A percentile compares a stretch with the other conserved stretches of the same genome.
phyloP scores from a whole-genome alignment of 2,888 invertebrate genomes.

The Cryptus viduatorius region DNA sequence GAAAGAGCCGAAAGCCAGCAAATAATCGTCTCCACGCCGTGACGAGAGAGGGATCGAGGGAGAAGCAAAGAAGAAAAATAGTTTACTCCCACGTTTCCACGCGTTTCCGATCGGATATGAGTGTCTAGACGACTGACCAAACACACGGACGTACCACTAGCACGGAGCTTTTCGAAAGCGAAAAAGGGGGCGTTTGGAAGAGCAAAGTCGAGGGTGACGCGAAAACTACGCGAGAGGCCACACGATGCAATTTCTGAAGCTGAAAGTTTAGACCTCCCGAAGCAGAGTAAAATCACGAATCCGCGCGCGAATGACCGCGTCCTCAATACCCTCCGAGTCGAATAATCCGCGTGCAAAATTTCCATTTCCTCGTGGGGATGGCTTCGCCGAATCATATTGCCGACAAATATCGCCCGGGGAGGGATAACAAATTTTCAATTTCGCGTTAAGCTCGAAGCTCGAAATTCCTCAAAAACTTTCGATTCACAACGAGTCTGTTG shows the following conservation, averaged over 20 bases:
- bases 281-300: constrained; percentile 24
- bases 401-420: constrained; percentile 31
- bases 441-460: neutral
- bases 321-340: neutral
- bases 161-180: constrained; percentile 21
- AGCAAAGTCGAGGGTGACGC: neutral
- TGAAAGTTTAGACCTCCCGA: neutral
- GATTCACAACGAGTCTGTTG: neutral
- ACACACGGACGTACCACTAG: constrained; percentile 71
- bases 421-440: constrained; percentile 47
- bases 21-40: constrained; percentile 21
- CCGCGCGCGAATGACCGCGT: constrained; percentile 14
- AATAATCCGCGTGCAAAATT: constrained; percentile 63
- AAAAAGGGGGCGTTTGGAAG: neutral
- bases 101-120: constrained; percentile 74
- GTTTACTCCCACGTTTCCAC: constrained; percentile 10
- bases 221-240: constrained; percentile 16
- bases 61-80: constrained; percentile 7
- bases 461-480: neutral
- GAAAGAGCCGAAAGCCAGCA: neutral
- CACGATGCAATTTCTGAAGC: constrained; percentile 34
- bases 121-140: constrained; percentile 83
- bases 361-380: constrained; percentile 44
- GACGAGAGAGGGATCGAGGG: neutral
- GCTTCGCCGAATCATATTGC: constrained; percentile 49